Percentiles rank a stretch among this genome's conserved stretches.
phyloP scores from a whole-genome alignment of 2,888 invertebrate species.

The Perithous albicinctus region DNA sequence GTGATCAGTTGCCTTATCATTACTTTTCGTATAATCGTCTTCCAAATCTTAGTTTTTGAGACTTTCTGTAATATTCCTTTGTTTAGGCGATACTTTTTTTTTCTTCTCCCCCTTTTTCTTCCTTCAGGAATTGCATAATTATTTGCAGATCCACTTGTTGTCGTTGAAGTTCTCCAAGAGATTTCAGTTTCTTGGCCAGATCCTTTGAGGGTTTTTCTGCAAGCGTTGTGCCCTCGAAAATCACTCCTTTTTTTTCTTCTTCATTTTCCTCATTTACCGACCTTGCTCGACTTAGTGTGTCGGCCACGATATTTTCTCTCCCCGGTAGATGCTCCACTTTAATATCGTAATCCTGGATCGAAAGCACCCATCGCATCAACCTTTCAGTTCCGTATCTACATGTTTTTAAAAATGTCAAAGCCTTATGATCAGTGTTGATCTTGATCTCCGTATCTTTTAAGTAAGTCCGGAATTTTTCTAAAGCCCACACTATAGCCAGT shows the following conservation, averaged over 20 bases:
- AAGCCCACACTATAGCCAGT: constrained; percentile 27
- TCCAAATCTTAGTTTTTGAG: not conserved
- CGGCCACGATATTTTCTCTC: constrained; percentile 13
- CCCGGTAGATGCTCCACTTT: constrained; percentile 14
- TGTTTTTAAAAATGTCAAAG: constrained; percentile 14
- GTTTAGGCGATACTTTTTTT: too few relatives aligned
- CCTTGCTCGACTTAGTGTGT: not conserved
- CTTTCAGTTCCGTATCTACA: constrained; percentile 9
- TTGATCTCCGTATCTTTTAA: constrained; percentile 8
- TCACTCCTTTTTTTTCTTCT: not conserved
- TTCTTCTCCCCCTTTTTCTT: too few relatives aligned
- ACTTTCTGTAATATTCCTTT: not conserved
- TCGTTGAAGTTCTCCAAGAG: not conserved
- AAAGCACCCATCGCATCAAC: constrained; percentile 33
- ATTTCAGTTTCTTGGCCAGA: not conserved
- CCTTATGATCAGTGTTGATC: constrained; percentile 38
- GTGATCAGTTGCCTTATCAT: too few relatives aligned
- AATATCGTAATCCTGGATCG: constrained; percentile 29
- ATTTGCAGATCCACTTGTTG: too few relatives aligned
- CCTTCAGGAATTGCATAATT: too few relatives aligned
- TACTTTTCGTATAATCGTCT: not conserved
- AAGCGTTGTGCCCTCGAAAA: not conserved
- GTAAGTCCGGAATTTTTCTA: constrained; percentile 35
- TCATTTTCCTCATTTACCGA: not conserved
- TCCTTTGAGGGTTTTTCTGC: too few relatives aligned